Evolutionary conservation across 2,888 invertebrate genomes (phyloP), one percentile per base, ranked within the genome.

Genomic region (Dicranocentrus wangi): DNA sequence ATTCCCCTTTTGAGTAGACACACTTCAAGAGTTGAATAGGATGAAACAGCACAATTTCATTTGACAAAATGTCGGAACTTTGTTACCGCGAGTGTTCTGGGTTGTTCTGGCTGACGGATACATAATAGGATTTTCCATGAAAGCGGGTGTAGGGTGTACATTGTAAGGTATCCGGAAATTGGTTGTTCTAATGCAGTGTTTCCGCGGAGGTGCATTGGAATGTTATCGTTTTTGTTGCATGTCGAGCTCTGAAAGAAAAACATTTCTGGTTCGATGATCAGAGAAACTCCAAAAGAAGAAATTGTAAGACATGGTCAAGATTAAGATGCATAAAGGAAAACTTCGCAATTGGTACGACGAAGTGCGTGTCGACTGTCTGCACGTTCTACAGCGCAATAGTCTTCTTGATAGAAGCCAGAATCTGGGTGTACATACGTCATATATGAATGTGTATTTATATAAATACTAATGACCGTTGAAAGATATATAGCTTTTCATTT

Each of bases 401-500:
- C 28, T 3, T 25, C 28, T 3, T 19, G 15, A 23, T 7, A n/a
- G n/a, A n/a, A n/a, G n/a, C n/a, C n/a, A n/a, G n/a, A n/a, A n/a
- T n/a, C n/a, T n/a, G n/a, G 19, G 21, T 47, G 47, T 69, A 69
- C 19, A 21, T 25, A 70, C 58, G 39, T 70, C 53, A 53, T 28
- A 60, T 27, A n/a, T n/a, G n/a, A 27, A 39, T 39, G 58, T 70
- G 39, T 58, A 58, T 8, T 7, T 60, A 61, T 17, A n/a, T 61
- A 25, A 15, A 8, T 42, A 72, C 61, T 61, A 80, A 80, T 80
- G 80, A 73, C 51, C 58, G 68, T 39, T 68, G 80, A 73, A 72
- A 80, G 72, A 80, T 60, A 80, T 73, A 80, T 80, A 58, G 72
- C 61, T 68, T 72, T 79, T 79, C 77, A 77, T 69, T 79, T 79